Percentiles rank a stretch among this genome's conserved stretches.
Conservation (phyloP, 2,888 invertebrate genomes). For the Caenorhabditis drosophilae region DNA sequence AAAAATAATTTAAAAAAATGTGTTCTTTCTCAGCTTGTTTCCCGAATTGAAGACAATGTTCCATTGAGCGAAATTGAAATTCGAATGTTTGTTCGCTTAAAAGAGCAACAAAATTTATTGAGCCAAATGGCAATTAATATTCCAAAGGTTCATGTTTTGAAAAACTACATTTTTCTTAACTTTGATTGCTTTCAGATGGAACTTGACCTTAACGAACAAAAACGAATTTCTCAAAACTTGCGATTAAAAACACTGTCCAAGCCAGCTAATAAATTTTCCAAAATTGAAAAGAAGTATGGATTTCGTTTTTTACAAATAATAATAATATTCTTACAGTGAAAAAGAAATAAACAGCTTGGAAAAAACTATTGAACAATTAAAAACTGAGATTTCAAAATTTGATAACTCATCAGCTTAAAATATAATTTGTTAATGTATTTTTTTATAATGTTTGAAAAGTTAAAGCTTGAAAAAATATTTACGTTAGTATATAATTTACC, state of each 20-base stretch:
- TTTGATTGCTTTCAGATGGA: conserved; percentile 7
- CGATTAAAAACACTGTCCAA: conserved; percentile 7
- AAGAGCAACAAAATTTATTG: conserved; percentile 23
- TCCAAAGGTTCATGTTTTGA: not conserved
- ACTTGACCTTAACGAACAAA: conserved; percentile 20
- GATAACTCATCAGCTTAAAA: no score
- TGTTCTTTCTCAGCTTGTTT: not conserved
- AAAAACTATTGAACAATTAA: not conserved
- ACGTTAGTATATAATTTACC: no score
- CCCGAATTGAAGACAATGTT: conserved; percentile 25
- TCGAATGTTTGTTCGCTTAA: conserved; percentile 16
- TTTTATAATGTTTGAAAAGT: no score
- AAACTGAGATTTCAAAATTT: no score
- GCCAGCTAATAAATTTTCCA: conserved; percentile 15
- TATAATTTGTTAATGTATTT: no score
- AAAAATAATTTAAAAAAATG: not conserved
- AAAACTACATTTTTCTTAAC: not conserved
- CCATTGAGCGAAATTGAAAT: conserved; percentile 24
- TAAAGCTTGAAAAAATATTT: no score
- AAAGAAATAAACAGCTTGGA: conserved; percentile 16
- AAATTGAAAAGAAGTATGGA: conserved; percentile 21
- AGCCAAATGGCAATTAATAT: conserved; percentile 4
- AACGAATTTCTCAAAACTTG: conserved; percentile 11
- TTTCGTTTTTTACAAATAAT: not conserved
- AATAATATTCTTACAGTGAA: conserved; percentile 9